Base-by-base conservation (phyloP, 2,113 vertebrate genomes). In the Eudyptes chrysolophus region DNA sequence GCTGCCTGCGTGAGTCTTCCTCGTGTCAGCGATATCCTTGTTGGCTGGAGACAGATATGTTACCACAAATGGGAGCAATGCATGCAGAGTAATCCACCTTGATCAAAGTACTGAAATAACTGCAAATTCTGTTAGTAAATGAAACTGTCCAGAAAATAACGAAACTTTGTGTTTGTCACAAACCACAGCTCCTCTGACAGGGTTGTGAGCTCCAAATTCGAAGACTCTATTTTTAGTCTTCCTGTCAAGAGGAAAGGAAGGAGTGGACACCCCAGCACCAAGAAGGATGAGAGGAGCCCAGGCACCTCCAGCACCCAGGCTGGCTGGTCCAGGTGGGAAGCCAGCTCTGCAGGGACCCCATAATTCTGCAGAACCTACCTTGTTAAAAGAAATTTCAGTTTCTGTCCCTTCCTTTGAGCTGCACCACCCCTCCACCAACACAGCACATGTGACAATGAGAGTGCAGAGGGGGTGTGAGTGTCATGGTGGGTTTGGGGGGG, bases 121-220 rank as follows among this genome's bases (percentile, higher is more conserved):
- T 55, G 74, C 55, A 84, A 70, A 77, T 71, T 74, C 70, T 44
- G 51, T 21, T 7, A 36, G 80, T 10, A 82, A 93, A 82, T 38
- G 27, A 68, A 90, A 89, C 72, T 83, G 87, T 21, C 92, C 79
- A 49, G 79, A 92, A 94, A 95, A 83, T 65, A 24, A 17, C 14
- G 76, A 62, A 84, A 84, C 40, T 21, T 6, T 22, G 44, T 26
- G 30, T 71, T 68, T 9, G 55, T 82, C 93, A 83, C 81, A 32
- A 65, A 49, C n/a, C 83, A 19, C 36, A 3, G 60, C 87, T 91
- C 49, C 66, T 61, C 84, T 65, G 79, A 25, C 60, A 80, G 54
- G 54, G 60, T 27, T 25, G 24, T 2, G 54, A 78, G 76, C 61
- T 79, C 36, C 4, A 13, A 6, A 26, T 11, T 34, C 9, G 16